phyloP scores from a whole-genome alignment of 2,888 invertebrate genomes.

The Drosophila phalerata region DNA sequence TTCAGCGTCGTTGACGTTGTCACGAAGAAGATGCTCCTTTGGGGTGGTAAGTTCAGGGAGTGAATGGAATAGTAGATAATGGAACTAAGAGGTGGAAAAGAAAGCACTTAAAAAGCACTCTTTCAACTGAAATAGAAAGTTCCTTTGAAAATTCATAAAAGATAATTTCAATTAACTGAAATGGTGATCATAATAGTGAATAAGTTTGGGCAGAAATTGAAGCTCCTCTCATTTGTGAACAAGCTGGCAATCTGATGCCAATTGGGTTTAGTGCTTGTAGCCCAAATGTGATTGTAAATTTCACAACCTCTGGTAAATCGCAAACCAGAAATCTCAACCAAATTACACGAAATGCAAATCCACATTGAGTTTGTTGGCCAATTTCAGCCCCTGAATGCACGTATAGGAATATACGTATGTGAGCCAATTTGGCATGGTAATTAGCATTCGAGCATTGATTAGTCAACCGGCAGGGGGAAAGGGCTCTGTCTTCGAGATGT shows the following conservation, averaged over 20 bases:
- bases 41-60: not conserved
- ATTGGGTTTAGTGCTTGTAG: not conserved
- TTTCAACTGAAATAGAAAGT: not conserved
- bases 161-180: constrained; percentile 23
- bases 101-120: constrained; percentile 1
- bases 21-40: constrained; percentile 10
- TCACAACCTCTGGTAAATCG: constrained; percentile 29
- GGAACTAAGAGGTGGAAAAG: not conserved
- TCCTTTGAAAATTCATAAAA: constrained; percentile 12
- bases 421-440: constrained; percentile 49
- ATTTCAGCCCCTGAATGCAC: constrained; percentile 7
- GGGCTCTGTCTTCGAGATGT: constrained; percentile 15
- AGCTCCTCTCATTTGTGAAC: not conserved
- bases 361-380: constrained; percentile 14
- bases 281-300: constrained; percentile 1
- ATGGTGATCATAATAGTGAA: not conserved
- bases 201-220: not conserved
- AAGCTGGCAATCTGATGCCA: not conserved
- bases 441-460: constrained; percentile 48
- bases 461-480: not conserved
- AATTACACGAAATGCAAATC: constrained; percentile 53
- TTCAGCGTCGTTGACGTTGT: constrained; percentile 63
- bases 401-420: constrained; percentile 24
- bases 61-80: not conserved
- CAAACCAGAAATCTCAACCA: constrained; percentile 40